A percentile compares a stretch with the other conserved stretches of the same genome.
phyloP scores from a whole-genome alignment of 35 echinoderm and acorn worm species.

The Lytechinus variegatus region DNA sequence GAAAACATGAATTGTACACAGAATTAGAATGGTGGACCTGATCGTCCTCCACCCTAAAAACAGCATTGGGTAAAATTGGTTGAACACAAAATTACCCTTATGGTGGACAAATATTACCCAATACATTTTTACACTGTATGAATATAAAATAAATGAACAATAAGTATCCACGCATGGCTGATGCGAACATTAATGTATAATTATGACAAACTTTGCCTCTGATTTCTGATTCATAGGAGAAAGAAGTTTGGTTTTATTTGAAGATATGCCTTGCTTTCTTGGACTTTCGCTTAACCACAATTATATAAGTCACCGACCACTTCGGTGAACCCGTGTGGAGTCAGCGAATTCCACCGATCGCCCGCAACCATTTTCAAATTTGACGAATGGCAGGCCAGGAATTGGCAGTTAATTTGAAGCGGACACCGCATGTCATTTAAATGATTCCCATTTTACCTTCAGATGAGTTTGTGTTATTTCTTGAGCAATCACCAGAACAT shows the following conservation, averaged over 20 bases:
- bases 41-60: too few species aligned
- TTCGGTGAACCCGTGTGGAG: neutral
- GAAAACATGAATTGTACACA: too few species aligned
- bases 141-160: too few species aligned
- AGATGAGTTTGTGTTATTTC: neutral
- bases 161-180: too few species aligned
- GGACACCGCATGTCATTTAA: neutral
- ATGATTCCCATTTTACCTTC: neutral
- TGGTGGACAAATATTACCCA: too few species aligned
- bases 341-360: neutral
- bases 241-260: neutral
- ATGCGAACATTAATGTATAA: too few species aligned
- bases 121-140: too few species aligned
- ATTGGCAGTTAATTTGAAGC: neutral
- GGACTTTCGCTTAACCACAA: neutral
- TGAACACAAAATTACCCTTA: too few species aligned
- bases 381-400: neutral
- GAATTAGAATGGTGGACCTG: too few species aligned
- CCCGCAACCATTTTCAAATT: neutral
- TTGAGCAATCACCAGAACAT: neutral
- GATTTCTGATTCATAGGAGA: neutral
- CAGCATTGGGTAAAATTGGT: too few species aligned
- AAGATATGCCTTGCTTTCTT: neutral
- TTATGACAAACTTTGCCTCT: too few species aligned
- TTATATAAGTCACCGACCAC: neutral